Base-by-base conservation (phyloP, 2,888 invertebrate species). In the Branchellion lobata region DNA sequence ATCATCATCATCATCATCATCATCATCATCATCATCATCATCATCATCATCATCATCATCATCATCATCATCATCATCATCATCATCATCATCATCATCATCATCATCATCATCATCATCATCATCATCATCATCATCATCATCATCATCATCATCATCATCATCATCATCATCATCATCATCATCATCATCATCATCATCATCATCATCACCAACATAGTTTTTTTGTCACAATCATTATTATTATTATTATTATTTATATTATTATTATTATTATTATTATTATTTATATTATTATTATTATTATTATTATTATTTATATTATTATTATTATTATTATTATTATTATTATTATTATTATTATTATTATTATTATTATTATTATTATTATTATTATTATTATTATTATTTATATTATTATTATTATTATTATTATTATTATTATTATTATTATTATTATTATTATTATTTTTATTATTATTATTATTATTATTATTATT, bases 21-120 rank as follows among this genome's bases (percentile, higher is more conserved):
- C 65, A 65, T 65, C 65, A 65, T 65, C 65, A 65, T n/a, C 65
- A 27, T n/a, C 65, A 65, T 65, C 65, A 65, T 65, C 65, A 65
- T 65, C 29, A n/a, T 65, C 29, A 65, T 65, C n/a, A 65, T 65
- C 29, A 65, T 65, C 65, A 65, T 65, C 65, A 65, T 65, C 29
- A 65, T 65, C 65, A 65, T n/a, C 29, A 27, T 65, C 65, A 65
- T 65, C 65, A 65, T 65, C 65, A 65, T 65, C 29, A 65, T 65
- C 65, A 65, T 65, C 65, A 65, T n/a, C 65, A 24, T 65, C 29
- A 65, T 24, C 65, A 65, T 65, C 65, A 27, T 65, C 65, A 65
- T 27, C 65, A 65, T n/a, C 65, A 65, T 65, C 65, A 65, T n/a
- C 65, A 65, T n/a, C 65, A n/a, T 27, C 65, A 27, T 5, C 65